Evolutionary conservation across 2,888 invertebrate species (phyloP), one percentile per base, ranked within the genome.

Genomic region (Carabus problematicus): DNA sequence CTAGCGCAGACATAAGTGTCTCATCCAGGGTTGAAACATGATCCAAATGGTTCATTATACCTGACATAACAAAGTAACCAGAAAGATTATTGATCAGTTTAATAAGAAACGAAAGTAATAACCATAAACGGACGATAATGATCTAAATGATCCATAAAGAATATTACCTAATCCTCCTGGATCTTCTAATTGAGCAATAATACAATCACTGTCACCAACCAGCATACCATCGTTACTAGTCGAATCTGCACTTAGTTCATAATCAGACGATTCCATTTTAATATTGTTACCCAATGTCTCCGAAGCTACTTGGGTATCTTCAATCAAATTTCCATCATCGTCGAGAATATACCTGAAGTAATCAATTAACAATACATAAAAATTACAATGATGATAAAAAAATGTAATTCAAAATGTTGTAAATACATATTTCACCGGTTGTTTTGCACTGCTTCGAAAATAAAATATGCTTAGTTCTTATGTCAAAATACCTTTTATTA

Each of bases 1-100:
- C 82, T 8, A 82, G 73, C 73, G 81, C 80, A 47, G 79, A 78
- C 78, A 82, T 80, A 59, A 82, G 74, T 41, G 80, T 77, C 4
- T 66, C 64, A 11, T 82, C 82, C 66, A 82, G 80, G 55, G 78
- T 79, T 2, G 73, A 72, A 3, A 79, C 79, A 47, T 74, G 73
- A 68, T 80, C 80, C 52, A 82, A 74, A 45, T 78, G 72, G 66
- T 76, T 77, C 64, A 82, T 81, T 70, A 81, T 80, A 42, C 76
- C 81, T 80, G 67, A 42, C 75, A 74, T 52, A 43, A 39, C 14
- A 47, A 55, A 14, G 14, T 16, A 4, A 8, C 12, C 40, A 45
- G 19, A 12, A 7, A 3, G 42, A n/a, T n/a, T 29, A 6, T 29
- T 12, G 18, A 39, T 12, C 3, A 29, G 40, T 40, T 41, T 41